Evolutionary conservation across 2,888 invertebrate species (phyloP).

Genomic region (Ormyrus pomaceus): DNA sequence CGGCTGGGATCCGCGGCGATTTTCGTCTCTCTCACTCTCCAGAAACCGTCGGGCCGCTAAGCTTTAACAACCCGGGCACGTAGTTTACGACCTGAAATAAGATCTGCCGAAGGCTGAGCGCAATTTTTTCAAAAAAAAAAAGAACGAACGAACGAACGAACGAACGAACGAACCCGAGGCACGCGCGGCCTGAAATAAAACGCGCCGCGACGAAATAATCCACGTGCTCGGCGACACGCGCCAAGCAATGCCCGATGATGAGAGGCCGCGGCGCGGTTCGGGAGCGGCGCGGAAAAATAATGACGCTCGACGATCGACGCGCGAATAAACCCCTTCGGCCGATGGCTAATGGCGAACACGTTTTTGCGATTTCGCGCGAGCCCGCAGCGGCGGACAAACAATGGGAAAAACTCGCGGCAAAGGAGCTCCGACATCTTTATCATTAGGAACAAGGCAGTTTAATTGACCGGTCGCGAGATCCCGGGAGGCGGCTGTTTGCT

Average conservation of each 20-base stretch:
- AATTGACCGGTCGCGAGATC: neutral
- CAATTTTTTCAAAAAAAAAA: too few species aligned
- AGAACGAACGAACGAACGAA: too few species aligned
- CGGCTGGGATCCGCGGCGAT: too few species aligned
- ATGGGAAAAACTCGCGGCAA: neutral
- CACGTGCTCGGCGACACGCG: constrained; percentile 67
- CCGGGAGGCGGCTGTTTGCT: neutral
- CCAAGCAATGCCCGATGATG: constrained; percentile 21
- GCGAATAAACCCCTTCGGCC: neutral
- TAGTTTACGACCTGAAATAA: constrained; percentile 26
- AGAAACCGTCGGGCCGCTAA: too few species aligned
- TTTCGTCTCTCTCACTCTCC: too few species aligned
- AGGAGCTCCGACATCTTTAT: neutral
- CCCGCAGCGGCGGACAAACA: neutral
- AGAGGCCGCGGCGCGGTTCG: neutral
- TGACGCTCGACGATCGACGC: constrained; percentile 4
- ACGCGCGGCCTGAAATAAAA: constrained; percentile 65
- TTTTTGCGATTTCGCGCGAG: neutral
- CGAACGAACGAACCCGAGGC: too few species aligned
- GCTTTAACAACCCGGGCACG: constrained; percentile 11
- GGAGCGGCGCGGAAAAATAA: neutral
- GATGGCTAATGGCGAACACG: constrained; percentile 1
- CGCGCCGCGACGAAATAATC: constrained; percentile 67
- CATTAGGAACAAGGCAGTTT: neutral
- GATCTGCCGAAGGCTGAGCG: neutral